Evolutionary conservation across 1,140 invertebrate genomes (phyloP).

Genomic region (Meloidogyne chitwoodi): DNA sequence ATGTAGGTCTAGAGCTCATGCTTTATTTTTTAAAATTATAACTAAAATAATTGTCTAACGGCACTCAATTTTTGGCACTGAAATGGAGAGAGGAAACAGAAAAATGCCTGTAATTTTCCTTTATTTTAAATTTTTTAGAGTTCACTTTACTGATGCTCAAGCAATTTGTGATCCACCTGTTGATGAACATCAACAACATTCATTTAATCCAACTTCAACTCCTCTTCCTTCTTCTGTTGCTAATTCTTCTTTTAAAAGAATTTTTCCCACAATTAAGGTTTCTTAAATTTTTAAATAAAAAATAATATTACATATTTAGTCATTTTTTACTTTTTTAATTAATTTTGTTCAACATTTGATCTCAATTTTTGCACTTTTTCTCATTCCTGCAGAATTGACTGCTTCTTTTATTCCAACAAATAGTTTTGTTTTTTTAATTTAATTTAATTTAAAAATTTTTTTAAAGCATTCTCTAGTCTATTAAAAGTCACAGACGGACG

Average conservation of each 20-base stretch:
- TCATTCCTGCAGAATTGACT: not conserved
- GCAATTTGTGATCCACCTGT: conserved; percentile 38
- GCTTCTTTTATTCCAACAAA: not conserved
- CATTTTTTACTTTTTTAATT: conserved; percentile 11
- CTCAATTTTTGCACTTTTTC: not conserved
- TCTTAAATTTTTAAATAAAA: not conserved
- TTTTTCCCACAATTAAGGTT: not conserved
- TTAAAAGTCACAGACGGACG: conserved; percentile 19
- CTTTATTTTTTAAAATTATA: no score
- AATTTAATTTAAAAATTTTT: conserved; percentile 6
- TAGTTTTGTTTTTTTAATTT: not conserved
- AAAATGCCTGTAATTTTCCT: conserved; percentile 5
- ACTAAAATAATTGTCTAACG: no score
- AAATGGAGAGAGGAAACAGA: no score
- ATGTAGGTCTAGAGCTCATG: no score
- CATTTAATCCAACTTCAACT: not conserved
- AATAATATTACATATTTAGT: not conserved
- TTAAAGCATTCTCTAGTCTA: conserved; percentile 15
- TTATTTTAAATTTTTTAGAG: conserved; percentile 27
- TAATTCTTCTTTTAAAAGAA: not conserved
- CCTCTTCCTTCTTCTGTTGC: not conserved
- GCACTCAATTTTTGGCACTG: no score
- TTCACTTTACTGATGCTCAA: conserved; percentile 41
- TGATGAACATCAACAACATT: not conserved
- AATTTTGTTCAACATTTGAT: not conserved